Base-by-base conservation (phyloP, 2,888 invertebrate species). In the Hirtodrosophila alboralis region DNA sequence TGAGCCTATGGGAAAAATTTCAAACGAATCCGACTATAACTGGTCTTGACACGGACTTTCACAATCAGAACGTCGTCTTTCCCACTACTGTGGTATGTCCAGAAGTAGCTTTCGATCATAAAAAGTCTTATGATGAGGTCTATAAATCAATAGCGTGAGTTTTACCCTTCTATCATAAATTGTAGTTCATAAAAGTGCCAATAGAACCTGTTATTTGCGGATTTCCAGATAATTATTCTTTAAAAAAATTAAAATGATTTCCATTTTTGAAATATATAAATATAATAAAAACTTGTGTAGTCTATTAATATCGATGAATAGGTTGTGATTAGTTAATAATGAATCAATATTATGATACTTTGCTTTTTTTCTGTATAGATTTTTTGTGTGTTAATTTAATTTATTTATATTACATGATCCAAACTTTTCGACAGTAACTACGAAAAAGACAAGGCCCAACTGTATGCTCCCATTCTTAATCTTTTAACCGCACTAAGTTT, bases 1-100 rank as follows among this genome's bases (percentile, higher is more conserved):
- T 94, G 37, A 95, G 94, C 80, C 91, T 96, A 23, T 95, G 95
- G 95, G 94, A 95, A 79, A 96, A 95, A 88, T 96, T 96, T 89
- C 95, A 95, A 91, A 95, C 95, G 0, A 95, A 95, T 91, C 96
- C 96, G 3, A 96, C 95, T 0, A 95, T 96, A 48, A 96, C 95
- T 23, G 95, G 95, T 34, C 91, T 96, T 78, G 95, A 95, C 86
- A 95, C 95, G 0, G 95, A 95, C 90, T 95, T 95, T 84, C 95
- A 95, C 86, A 95, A 94, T 85, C 95, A 95, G 93, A 94, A 95
- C 81, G 94, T 95, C 0, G 93, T 94, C 3, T 95, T 95, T 89
- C 95, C 95, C 2, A 93, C 95, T 0, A 92, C 95, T 0, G 94
- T 94, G 0, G 90, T 95, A 44, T 95, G 95, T 77, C 92, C 92